Evolutionary conservation across 2,797 vertebrate genomes (phyloP).

Genomic region (Amazona finschi): DNA sequence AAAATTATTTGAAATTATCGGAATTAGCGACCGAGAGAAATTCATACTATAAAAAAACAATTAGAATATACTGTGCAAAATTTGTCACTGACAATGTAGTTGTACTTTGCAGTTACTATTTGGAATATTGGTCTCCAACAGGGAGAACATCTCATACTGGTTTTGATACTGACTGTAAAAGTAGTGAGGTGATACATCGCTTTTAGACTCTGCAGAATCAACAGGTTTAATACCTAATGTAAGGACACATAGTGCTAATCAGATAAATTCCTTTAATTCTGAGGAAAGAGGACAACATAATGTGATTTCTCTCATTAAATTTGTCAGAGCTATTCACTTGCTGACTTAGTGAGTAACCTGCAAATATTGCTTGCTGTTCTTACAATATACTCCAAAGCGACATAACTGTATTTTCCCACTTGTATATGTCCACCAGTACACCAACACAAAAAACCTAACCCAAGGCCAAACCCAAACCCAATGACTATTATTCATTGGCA

Average conservation of each 20-base stretch:
- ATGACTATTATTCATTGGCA: not conserved
- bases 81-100: not conserved
- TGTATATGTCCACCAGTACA: not conserved
- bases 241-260: not conserved
- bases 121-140: not conserved
- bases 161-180: not conserved
- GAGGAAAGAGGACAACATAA: not conserved
- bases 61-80: not conserved
- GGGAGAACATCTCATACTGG: not conserved
- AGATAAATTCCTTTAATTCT: not conserved
- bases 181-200: not conserved
- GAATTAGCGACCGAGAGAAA: not conserved
- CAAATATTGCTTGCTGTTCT: not conserved
- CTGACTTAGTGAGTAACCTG: not conserved
- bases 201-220: not conserved
- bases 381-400: not conserved
- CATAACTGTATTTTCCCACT: not conserved
- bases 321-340: not conserved
- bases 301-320: not conserved
- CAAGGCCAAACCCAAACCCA: not conserved
- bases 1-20: not conserved
- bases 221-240: not conserved
- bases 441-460: not conserved
- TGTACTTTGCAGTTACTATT: not conserved
- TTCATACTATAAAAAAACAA: not conserved